These are phyloP conservation scores for Boulengeromyrus knoepffleri DNA, from an alignment of 2,113 vertebrate species.

Conservation along the genomic window DNA sequence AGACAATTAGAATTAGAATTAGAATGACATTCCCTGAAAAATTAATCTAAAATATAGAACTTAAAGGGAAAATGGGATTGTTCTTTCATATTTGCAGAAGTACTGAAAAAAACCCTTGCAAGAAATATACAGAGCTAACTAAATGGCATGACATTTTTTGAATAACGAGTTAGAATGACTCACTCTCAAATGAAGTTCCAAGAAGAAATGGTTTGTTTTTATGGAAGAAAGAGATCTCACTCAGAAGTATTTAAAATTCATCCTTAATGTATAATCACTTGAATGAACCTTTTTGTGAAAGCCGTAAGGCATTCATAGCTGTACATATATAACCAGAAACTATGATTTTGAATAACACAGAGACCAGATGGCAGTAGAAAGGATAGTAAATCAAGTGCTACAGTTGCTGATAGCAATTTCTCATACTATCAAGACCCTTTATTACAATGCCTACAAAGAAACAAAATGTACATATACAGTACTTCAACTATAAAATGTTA, in stretches of 20 bases:
- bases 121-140: neutral
- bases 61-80: neutral
- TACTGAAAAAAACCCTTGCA: neutral
- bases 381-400: constrained; percentile 32
- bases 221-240: neutral
- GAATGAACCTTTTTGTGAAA: neutral
- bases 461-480: neutral
- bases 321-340: neutral
- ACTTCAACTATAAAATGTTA: neutral
- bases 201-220: neutral
- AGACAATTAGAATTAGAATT: neutral
- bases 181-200: neutral
- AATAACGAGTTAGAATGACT: neutral
- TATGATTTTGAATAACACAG: neutral
- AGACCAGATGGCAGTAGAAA: neutral
- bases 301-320: neutral
- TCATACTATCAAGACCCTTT: neutral
- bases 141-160: neutral
- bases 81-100: neutral
- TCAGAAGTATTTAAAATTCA: neutral
- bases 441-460: neutral
- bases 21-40: neutral
- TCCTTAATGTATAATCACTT: neutral
- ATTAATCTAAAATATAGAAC: neutral
- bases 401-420: constrained; percentile 21